Evolutionary conservation across 1,140 invertebrate species (phyloP).

Genomic region (Mesaphorura yosii): DNA sequence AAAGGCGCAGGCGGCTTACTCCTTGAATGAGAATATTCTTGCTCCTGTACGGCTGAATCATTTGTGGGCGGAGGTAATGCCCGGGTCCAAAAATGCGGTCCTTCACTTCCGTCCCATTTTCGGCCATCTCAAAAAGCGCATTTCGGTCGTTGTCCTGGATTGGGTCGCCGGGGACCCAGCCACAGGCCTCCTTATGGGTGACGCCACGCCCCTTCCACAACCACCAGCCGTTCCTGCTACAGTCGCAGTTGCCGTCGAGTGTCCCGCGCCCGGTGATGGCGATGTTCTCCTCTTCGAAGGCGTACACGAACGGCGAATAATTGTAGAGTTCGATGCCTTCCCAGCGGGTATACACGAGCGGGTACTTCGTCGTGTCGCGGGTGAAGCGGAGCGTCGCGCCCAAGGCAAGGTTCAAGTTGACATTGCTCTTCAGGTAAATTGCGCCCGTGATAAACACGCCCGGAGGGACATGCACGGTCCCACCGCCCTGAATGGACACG

Average conservation of each 20-base stretch:
- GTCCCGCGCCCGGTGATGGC: conserved; percentile 7
- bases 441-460: conserved; percentile 1
- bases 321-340: conserved; percentile 11
- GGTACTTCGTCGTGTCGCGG: not conserved
- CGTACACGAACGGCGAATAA: conserved; percentile 10
- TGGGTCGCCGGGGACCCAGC: not conserved
- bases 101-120: not conserved
- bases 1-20: too few species aligned
- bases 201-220: conserved; percentile 7
- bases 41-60: conserved; percentile 1
- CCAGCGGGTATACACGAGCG: conserved; percentile 12
- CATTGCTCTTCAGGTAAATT: not conserved
- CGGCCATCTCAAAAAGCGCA: conserved; percentile 2
- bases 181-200: not conserved
- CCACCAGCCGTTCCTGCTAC: conserved; percentile 13
- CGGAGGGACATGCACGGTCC: not conserved
- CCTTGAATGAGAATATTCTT: conserved; percentile 12
- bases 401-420: conserved; percentile 4
- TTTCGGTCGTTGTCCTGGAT: conserved; percentile 1
- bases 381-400: conserved; percentile 3
- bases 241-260: conserved; percentile 6
- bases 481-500: not conserved
- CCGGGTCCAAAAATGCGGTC: conserved; percentile 8
- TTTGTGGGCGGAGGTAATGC: conserved; percentile 9
- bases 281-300: conserved; percentile 13